These are phyloP conservation scores for Chelon labrosus DNA, from an alignment of 2,797 vertebrate species.

Conservation along the genomic window DNA sequence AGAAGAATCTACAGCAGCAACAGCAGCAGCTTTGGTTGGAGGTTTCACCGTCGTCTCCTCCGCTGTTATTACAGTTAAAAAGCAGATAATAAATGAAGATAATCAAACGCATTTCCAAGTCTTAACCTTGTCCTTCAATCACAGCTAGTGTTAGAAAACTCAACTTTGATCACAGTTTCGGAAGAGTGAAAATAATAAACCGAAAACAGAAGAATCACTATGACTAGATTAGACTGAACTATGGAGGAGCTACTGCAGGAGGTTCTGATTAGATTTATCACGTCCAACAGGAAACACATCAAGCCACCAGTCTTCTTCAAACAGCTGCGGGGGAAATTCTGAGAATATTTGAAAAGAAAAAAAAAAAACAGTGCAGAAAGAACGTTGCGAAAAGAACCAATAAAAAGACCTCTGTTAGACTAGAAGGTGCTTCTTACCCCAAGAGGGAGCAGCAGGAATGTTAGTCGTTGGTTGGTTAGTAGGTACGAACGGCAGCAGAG, in stretches of 20 bases:
- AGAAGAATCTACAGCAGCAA: neutral
- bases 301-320: neutral
- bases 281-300: neutral
- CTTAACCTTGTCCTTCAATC: neutral
- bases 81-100: constrained; percentile 36
- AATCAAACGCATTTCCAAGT: constrained; percentile 2
- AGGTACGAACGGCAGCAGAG: constrained; percentile 22
- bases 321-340: neutral
- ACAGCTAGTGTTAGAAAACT: neutral
- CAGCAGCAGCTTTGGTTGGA: constrained; percentile 16
- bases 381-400: too few species aligned
- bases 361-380: too few species aligned
- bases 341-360: neutral
- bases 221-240: neutral
- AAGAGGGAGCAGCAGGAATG: constrained; percentile 25
- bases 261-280: neutral
- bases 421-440: constrained; percentile 50
- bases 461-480: constrained; percentile 60
- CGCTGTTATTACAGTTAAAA: constrained; percentile 54
- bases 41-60: constrained; percentile 23
- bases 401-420: neutral
- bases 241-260: neutral
- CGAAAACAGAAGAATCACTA: neutral
- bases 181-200: neutral
- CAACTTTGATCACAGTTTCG: neutral